A percentile compares a stretch with the other conserved stretches of the same genome.
Conservation (phyloP, 1,140 invertebrate genomes). For the Diorhabda sublineata region DNA sequence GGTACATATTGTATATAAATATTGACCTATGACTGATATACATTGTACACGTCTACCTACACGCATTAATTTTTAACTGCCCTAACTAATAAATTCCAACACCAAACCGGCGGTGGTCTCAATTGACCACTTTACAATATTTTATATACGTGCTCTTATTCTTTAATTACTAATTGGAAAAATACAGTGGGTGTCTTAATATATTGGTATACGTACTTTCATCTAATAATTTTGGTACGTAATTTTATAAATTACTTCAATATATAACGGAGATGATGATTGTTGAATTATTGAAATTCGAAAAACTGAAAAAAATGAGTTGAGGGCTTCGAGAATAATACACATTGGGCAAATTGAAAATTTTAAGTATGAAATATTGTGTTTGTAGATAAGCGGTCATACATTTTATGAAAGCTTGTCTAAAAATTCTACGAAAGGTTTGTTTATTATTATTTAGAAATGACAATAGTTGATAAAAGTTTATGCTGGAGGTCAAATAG, state of each 20-base stretch:
- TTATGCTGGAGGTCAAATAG: too few species aligned
- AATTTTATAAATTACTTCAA: background rate
- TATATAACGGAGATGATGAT: background rate
- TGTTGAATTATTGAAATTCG: background rate
- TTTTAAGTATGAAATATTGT: too few species aligned
- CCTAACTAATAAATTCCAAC: constrained; percentile 20
- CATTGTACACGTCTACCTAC: constrained; percentile 18
- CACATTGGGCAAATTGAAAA: too few species aligned
- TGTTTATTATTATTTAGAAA: too few species aligned
- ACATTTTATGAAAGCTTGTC: too few species aligned
- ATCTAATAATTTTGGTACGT: background rate
- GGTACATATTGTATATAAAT: constrained; percentile 18
- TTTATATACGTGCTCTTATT: constrained; percentile 5
- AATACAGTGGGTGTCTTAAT: background rate
- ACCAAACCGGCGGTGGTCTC: constrained; percentile 10
- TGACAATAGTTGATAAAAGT: too few species aligned
- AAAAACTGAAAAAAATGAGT: too few species aligned
- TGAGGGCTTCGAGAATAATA: too few species aligned
- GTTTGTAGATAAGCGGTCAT: too few species aligned
- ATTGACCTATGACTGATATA: constrained; percentile 20
- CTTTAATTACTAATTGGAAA: constrained; percentile 12
- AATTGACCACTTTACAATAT: constrained; percentile 16
- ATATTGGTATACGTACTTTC: background rate
- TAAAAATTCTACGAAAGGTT: too few species aligned
- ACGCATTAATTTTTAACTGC: constrained; percentile 20